These are phyloP conservation scores for Cliona cf. orientalis DNA, from an alignment of 37 sponge, comb jelly and placozoan genomes.

Conservation along the genomic window DNA sequence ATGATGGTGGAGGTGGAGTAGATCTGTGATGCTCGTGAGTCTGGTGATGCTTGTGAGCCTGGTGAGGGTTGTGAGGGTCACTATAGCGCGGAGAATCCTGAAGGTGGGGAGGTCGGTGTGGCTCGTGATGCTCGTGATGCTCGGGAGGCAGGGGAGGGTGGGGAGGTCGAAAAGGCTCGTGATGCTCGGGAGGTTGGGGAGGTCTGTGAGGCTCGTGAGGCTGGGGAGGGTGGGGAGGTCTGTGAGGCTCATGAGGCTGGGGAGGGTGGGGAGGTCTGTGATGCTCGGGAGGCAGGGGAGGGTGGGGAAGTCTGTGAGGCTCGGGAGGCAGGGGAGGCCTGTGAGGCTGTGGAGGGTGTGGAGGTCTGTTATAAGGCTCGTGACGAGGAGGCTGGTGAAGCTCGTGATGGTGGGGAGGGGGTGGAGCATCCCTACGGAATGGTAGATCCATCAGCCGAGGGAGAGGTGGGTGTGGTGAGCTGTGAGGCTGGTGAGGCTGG, in stretches of 20 bases:
- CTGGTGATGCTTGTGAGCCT: neutral
- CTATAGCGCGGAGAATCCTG: too few relatives aligned
- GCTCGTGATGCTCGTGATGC: neutral
- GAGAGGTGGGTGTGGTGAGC: too few relatives aligned
- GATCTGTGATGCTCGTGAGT: too few relatives aligned
- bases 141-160: neutral
- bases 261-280: neutral
- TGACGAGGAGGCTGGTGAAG: too few relatives aligned
- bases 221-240: neutral
- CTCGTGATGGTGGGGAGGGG: too few relatives aligned
- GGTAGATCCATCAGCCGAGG: too few relatives aligned
- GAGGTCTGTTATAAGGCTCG: constrained; percentile 1
- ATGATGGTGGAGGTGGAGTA: too few relatives aligned
- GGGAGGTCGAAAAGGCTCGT: neutral
- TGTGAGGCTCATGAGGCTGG: neutral
- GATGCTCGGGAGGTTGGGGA: neutral
- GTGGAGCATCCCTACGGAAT: too few relatives aligned
- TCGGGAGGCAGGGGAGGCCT: constrained; percentile 7
- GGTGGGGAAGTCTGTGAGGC: too few relatives aligned
- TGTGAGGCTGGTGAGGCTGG: too few relatives aligned
- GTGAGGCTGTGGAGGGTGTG: constrained; percentile 7
- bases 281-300: neutral
- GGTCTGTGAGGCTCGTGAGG: neutral
- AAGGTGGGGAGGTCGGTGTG: constrained; percentile 18
- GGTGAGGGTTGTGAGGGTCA: constrained; percentile 2